Evolutionary conservation across 2,888 invertebrate genomes (phyloP).

Genomic region (Pseudanteris insignis): DNA sequence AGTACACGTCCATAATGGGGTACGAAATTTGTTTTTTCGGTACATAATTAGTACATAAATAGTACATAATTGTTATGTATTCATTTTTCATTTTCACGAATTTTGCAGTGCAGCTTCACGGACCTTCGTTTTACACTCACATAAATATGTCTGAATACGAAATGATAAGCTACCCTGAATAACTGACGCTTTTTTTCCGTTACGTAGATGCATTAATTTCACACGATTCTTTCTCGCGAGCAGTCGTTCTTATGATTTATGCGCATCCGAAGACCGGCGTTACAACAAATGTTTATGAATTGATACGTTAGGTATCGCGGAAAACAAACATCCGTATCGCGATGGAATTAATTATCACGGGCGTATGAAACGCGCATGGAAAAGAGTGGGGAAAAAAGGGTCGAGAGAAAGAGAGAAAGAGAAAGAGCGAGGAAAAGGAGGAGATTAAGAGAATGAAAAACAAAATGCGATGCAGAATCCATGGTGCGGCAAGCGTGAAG

Average conservation of each 20-base stretch:
- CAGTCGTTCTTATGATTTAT: constrained; percentile 16
- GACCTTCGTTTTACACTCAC: no score
- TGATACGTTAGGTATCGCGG: constrained; percentile 11
- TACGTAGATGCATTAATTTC: no score
- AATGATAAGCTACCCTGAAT: no score
- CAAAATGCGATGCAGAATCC: constrained; percentile 15
- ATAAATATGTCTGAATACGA: no score
- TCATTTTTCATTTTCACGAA: no score
- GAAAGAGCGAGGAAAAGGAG: background rate
- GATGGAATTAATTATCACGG: constrained; percentile 21
- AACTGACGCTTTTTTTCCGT: constrained; percentile 11
- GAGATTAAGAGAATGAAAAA: constrained; percentile 4
- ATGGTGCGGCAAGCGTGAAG: constrained; percentile 35
- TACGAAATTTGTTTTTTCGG: no score
- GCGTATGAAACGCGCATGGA: constrained; percentile 4
- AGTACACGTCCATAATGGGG: no score
- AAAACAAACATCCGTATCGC: constrained; percentile 28
- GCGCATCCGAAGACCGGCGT: constrained; percentile 4
- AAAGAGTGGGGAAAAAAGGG: background rate
- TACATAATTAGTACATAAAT: no score
- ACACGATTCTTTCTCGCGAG: no score
- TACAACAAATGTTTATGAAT: constrained; percentile 22
- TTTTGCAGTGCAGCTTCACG: no score
- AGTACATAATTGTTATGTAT: no score
- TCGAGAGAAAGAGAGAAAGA: background rate